Evolutionary conservation across 2,113 vertebrate genomes (phyloP), one percentile per base, ranked within the genome.

Genomic region (Hyperopisus bebe): DNA sequence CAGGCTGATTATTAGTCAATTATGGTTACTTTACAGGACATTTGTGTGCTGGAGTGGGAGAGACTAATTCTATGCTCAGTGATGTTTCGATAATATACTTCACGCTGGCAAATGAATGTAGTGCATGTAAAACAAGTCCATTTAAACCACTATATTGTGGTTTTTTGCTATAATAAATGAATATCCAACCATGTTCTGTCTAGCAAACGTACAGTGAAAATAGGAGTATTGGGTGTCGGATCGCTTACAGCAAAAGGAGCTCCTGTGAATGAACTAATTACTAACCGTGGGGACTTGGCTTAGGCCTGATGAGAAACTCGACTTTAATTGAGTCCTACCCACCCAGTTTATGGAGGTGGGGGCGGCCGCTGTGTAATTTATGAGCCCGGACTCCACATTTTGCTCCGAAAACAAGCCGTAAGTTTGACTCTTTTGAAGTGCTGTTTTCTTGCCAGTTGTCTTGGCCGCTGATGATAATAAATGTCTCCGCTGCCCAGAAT

Each of bases 41-140:
- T 85, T 21, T 83, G 88, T 87, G 62, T 87, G 62, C 85, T 46
- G 74, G 27, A 89, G 58, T 86, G 58, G 31, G 46, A 87, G 91
- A 50, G 85, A 84, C 89, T 89, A 92, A 93, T 92, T 90, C 91
- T 89, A 92, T 91, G 91, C 92, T 91, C 90, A 90, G 89, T 90
- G 91, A 92, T 92, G 91, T 92, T 90, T 89, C 90, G 91, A 90
- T 93, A 93, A 92, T 93, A 91, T 91, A 91, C 91, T 92, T 92
- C 89, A 86, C 3, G 58, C 90, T 24, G 39, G 50, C 86, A 86
- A 88, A 88, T 89, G 92, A 91, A 90, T 88, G 90, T 91, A 44
- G 2, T n/a, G 15, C 39, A 44, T 84, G 82, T 80, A 7, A 80
- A 80, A 80, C 74, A 35, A 77, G 70, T 39, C 27, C 35, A 80